A percentile compares a stretch with the other conserved stretches of the same genome.
phyloP scores from a whole-genome alignment of 23 tunicate genomes.

The Phallusia fumigata region DNA sequence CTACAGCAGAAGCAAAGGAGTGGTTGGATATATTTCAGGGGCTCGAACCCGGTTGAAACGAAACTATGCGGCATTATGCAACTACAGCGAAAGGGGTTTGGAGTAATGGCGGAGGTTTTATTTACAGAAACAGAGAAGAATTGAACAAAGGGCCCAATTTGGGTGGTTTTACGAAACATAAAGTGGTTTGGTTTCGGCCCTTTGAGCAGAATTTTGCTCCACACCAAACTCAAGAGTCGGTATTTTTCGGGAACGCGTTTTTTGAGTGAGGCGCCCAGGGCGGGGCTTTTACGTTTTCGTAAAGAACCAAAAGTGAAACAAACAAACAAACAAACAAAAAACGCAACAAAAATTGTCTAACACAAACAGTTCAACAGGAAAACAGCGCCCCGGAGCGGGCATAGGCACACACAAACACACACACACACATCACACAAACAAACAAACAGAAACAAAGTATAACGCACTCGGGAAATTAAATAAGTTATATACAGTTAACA shows the following conservation, averaged over 20 bases:
- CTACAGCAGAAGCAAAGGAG: slow-evolving; percentile 11
- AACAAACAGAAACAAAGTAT: background rate
- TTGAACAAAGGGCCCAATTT: background rate
- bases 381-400: background rate
- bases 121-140: background rate
- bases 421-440: background rate
- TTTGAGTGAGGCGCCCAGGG: background rate
- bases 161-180: background rate
- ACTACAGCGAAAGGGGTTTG: background rate
- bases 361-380: slow-evolving; percentile 1
- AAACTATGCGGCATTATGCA: background rate
- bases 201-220: no score
- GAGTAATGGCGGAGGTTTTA: background rate
- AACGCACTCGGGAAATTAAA: slow-evolving; percentile 2
- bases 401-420: slow-evolving; percentile 4
- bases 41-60: background rate
- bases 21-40: background rate
- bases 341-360: slow-evolving; percentile 7
- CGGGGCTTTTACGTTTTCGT: background rate
- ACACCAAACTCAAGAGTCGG: background rate
- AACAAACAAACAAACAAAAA: slow-evolving; percentile 7
- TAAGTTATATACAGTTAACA: background rate
- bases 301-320: background rate
- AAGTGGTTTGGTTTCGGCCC: background rate
- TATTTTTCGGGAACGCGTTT: background rate